phyloP scores from a whole-genome alignment of 2,797 vertebrate genomes.

The Threskiornis aethiopicus region DNA sequence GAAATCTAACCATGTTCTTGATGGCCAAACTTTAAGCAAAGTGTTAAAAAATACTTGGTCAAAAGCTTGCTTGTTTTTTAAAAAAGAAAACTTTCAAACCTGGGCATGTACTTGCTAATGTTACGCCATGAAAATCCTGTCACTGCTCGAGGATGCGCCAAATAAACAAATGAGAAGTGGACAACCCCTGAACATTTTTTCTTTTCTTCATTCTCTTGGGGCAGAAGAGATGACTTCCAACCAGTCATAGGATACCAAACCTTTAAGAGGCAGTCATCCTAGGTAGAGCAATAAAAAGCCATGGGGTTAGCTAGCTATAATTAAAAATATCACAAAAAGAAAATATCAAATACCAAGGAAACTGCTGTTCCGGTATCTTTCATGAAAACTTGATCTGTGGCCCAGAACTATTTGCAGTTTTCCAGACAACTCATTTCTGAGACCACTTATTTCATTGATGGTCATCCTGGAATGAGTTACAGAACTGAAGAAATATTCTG shows the following conservation, averaged over 20 bases:
- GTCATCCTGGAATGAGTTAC: background rate
- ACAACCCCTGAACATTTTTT: conserved; percentile 72
- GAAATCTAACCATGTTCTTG: background rate
- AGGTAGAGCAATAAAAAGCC: conserved; percentile 30
- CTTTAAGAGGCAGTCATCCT: conserved; percentile 97
- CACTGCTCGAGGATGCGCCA: conserved; percentile 84
- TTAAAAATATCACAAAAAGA: background rate
- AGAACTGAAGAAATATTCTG: background rate
- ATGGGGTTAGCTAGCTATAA: background rate
- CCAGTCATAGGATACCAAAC: conserved; percentile 95
- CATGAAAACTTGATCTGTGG: background rate
- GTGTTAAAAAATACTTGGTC: background rate
- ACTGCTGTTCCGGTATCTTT: background rate
- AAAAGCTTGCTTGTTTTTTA: background rate
- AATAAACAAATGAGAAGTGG: conserved; percentile 82
- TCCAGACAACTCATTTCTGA: background rate
- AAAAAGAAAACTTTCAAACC: conserved; percentile 63
- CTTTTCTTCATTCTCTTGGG: conserved; percentile 85
- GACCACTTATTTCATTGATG: background rate
- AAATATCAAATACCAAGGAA: background rate
- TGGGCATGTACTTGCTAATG: conserved; percentile 85
- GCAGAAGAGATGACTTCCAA: conserved; percentile 93
- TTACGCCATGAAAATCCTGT: conserved; percentile 84
- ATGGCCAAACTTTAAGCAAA: background rate
- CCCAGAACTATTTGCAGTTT: background rate